Conservation (phyloP, 2,888 invertebrate genomes). For the Strigamia maritima region DNA sequence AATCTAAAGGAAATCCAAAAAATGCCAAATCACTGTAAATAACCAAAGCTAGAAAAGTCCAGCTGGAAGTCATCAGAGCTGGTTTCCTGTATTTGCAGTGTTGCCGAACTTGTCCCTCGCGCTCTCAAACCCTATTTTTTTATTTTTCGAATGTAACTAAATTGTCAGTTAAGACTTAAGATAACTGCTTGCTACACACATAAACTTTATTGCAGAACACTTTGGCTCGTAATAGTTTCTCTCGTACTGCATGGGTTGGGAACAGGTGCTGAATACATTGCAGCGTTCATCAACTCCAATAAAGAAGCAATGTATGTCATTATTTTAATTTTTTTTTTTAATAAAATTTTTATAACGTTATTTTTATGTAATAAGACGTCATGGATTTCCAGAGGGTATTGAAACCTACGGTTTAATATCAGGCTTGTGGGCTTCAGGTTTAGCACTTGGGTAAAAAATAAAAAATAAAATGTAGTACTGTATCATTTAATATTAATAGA, state of each 20-base stretch:
- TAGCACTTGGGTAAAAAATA: conserved; percentile 67
- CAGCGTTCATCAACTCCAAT: conserved; percentile 79
- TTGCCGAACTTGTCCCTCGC: too few species aligned
- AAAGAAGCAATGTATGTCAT: conserved; percentile 67
- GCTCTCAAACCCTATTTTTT: too few species aligned
- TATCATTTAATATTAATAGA: neutral
- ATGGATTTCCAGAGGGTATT: conserved; percentile 76
- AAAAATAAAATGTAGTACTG: neutral
- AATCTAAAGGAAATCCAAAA: too few species aligned
- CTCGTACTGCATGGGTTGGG: conserved; percentile 69
- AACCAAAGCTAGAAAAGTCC: too few species aligned
- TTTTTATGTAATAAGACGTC: conserved; percentile 47
- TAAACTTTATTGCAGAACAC: too few species aligned
- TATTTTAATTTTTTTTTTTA: neutral
- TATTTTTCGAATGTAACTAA: too few species aligned
- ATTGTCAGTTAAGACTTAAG: too few species aligned
- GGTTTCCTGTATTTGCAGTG: too few species aligned
- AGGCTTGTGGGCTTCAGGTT: conserved; percentile 84
- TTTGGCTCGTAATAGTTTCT: neutral
- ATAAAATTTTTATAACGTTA: neutral
- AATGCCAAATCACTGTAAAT: too few species aligned
- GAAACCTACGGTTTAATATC: conserved; percentile 87
- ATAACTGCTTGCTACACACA: too few species aligned
- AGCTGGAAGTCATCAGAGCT: too few species aligned
- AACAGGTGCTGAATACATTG: conserved; percentile 76